Evolutionary conservation across 2,888 invertebrate species (phyloP).

Genomic region (Trichacis sp.): DNA sequence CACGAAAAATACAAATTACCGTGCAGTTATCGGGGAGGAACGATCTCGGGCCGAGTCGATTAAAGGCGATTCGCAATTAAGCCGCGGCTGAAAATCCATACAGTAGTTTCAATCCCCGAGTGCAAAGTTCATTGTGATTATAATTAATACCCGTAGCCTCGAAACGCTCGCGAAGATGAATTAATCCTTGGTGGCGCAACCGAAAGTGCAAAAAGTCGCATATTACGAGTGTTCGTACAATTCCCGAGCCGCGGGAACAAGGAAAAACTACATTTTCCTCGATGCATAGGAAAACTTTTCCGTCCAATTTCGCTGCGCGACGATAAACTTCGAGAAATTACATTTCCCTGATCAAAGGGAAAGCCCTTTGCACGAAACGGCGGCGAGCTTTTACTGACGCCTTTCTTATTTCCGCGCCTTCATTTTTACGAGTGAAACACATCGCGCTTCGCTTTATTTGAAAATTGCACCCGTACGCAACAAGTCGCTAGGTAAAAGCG

Average conservation of each 20-base stretch:
- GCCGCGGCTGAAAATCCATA: background rate
- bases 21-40: background rate
- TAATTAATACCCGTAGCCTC: background rate
- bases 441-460: slow-evolving; percentile 28
- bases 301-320: slow-evolving; percentile 16
- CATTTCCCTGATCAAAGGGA: slow-evolving; percentile 32
- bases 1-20: slow-evolving; percentile 6
- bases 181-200: background rate
- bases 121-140: background rate
- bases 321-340: slow-evolving; percentile 27
- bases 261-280: background rate
- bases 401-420: slow-evolving; percentile 28
- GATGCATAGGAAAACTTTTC: slow-evolving; percentile 12
- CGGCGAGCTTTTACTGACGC: slow-evolving; percentile 28
- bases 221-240: background rate
- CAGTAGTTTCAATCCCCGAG: slow-evolving; percentile 1
- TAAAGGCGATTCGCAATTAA: background rate
- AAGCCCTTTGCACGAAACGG: slow-evolving; percentile 24
- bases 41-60: background rate
- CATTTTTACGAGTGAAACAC: slow-evolving; percentile 31
- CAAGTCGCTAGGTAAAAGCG: slow-evolving; percentile 39
- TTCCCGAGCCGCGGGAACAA: background rate
- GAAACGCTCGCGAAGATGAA: background rate
- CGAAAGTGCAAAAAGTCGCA: background rate
- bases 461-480: slow-evolving; percentile 24